These are phyloP conservation scores for Drosophila pseudoananassae DNA, from an alignment of 1,140 invertebrate genomes.

Conservation along the genomic window DNA sequence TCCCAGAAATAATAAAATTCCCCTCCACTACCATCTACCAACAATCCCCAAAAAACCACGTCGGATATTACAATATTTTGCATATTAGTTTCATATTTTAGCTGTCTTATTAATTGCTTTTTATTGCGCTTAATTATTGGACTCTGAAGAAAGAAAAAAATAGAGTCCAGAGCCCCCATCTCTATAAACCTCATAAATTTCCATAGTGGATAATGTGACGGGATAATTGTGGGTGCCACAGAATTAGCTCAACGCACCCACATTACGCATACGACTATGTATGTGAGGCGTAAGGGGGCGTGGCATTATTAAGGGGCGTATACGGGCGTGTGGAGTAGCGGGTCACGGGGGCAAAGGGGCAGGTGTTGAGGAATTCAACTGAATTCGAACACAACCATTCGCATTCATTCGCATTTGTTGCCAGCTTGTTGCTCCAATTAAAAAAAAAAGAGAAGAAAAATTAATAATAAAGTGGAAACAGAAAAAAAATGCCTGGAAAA, in stretches of 20 bases:
- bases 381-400: constrained; percentile 4
- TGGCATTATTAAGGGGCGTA: constrained; percentile 5
- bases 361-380: constrained; percentile 11
- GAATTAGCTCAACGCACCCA: constrained; percentile 41
- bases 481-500: constrained; percentile 26
- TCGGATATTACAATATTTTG: constrained; percentile 11
- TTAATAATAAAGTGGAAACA: constrained; percentile 1
- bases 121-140: constrained; percentile 53
- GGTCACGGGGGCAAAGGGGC: constrained; percentile 10
- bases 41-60: not conserved
- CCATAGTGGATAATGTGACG: constrained; percentile 32
- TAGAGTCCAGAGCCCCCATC: too few species aligned
- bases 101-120: constrained; percentile 30
- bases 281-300: constrained; percentile 18
- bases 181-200: constrained; percentile 25
- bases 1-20: not conserved
- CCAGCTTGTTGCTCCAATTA: constrained; percentile 47
- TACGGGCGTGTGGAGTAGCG: constrained; percentile 5
- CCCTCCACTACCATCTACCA: not conserved
- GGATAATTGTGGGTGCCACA: constrained; percentile 30
- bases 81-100: constrained; percentile 40
- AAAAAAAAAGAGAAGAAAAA: constrained; percentile 14
- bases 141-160: not conserved
- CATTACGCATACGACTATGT: constrained; percentile 22
- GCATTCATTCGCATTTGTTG: constrained; percentile 27